phyloP scores from a whole-genome alignment of 2,888 invertebrate genomes.

The Epicampocera succincta region DNA sequence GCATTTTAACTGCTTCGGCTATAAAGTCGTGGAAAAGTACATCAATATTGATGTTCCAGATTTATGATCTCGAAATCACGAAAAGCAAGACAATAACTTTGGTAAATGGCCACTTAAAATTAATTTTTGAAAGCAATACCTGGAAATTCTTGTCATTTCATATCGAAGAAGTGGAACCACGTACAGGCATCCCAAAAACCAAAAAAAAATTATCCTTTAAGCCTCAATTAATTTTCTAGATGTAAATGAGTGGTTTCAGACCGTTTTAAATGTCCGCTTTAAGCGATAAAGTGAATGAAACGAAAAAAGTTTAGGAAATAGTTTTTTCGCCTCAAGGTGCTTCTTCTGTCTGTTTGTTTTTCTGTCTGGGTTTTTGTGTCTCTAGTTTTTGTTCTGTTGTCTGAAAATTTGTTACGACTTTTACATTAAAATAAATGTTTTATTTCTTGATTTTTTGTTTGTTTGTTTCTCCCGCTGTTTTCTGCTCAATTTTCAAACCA shows the following conservation, averaged over 20 bases:
- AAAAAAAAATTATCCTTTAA: not conserved
- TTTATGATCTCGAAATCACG: constrained; percentile 2
- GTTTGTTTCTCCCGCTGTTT: constrained; percentile 38
- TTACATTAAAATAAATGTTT: constrained; percentile 31
- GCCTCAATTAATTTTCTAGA: too few species aligned
- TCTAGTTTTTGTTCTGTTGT: not conserved
- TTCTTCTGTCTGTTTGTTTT: not conserved
- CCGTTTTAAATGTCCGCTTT: too few species aligned
- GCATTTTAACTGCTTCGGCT: constrained; percentile 1
- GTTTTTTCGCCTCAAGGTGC: not conserved
- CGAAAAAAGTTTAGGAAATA: not conserved
- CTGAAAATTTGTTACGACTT: constrained; percentile 28
- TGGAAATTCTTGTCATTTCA: not conserved
- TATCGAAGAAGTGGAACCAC: not conserved
- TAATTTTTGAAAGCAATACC: not conserved
- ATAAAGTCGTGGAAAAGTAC: not conserved
- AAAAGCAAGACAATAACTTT: constrained; percentile 12
- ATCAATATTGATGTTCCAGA: not conserved
- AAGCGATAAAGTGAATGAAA: not conserved
- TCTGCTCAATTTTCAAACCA: constrained; percentile 38
- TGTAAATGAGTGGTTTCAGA: too few species aligned
- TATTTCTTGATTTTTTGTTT: constrained; percentile 1
- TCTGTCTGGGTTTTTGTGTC: not conserved
- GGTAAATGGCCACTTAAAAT: not conserved
- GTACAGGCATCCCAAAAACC: not conserved